Conservation (phyloP, 2,113 vertebrate species). For the Philantomba maxwellii region DNA sequence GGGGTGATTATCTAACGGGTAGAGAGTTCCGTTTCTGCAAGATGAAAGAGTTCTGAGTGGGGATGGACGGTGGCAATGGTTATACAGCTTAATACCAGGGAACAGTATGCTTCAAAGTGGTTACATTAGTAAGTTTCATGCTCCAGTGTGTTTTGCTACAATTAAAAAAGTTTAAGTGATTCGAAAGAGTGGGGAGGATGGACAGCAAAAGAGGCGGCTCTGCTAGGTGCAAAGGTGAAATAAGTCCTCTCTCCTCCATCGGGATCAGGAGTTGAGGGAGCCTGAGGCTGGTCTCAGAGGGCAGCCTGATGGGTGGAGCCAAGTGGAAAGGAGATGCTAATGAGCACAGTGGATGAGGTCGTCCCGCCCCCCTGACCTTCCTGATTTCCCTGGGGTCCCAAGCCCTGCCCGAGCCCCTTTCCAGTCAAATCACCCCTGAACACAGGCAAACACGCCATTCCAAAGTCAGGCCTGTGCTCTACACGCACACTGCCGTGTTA, state of each 20-base stretch:
- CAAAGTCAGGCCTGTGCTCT: neutral
- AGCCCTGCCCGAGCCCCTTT: neutral
- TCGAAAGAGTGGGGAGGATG: neutral
- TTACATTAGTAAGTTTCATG: neutral
- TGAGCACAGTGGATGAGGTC: neutral
- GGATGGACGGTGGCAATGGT: accelerated
- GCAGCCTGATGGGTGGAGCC: neutral
- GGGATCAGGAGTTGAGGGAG: neutral
- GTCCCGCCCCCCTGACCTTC: neutral
- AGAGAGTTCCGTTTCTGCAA: neutral
- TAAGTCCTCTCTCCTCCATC: neutral
- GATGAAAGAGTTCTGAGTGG: neutral
- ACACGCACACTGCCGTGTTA: accelerated
- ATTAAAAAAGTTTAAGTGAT: neutral
- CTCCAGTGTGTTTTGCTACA: neutral
- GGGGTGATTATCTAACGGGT: accelerated
- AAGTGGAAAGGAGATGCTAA: neutral
- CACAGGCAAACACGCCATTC: neutral
- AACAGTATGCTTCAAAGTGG: neutral
- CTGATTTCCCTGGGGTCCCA: neutral
- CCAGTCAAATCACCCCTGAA: neutral
- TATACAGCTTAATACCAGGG: too few species aligned
- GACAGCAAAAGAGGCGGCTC: neutral
- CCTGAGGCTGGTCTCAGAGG: neutral
- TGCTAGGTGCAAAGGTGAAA: neutral